phyloP scores from a whole-genome alignment of 1,140 invertebrate genomes.

The Platyscapa corneri region DNA sequence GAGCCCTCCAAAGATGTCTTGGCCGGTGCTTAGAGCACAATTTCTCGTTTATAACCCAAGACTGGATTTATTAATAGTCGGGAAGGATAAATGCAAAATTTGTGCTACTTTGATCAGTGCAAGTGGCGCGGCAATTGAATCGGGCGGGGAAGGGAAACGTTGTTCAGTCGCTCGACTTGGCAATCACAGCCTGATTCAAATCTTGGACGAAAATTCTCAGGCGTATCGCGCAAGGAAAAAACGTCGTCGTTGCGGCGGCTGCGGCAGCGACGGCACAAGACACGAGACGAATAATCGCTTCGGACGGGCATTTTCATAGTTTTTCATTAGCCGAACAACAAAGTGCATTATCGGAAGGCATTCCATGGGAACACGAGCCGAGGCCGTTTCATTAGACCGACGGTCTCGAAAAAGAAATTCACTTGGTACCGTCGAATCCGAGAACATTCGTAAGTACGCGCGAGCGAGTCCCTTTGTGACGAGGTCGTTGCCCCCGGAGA shows the following conservation, averaged over 20 bases:
- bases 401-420: neutral
- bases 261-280: no score
- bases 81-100: neutral
- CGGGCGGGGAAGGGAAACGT: neutral
- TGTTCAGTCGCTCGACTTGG: neutral
- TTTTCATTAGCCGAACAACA: neutral
- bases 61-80: neutral
- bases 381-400: neutral
- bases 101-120: neutral
- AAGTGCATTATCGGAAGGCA: neutral
- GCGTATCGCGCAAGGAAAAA: neutral
- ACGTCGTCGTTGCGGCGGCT: neutral
- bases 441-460: neutral
- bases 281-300: neutral
- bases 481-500: neutral
- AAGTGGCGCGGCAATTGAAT: neutral
- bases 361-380: neutral
- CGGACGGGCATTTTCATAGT: neutral
- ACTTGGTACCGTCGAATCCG: neutral
- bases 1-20: constrained; percentile 9
- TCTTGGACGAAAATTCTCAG: neutral
- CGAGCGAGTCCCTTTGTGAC: neutral
- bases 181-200: neutral
- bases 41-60: neutral
- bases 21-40: neutral